Evolutionary conservation across 2,888 invertebrate species (phyloP), one percentile per base, ranked within the genome.

Genomic region (Cheilosia variabilis): DNA sequence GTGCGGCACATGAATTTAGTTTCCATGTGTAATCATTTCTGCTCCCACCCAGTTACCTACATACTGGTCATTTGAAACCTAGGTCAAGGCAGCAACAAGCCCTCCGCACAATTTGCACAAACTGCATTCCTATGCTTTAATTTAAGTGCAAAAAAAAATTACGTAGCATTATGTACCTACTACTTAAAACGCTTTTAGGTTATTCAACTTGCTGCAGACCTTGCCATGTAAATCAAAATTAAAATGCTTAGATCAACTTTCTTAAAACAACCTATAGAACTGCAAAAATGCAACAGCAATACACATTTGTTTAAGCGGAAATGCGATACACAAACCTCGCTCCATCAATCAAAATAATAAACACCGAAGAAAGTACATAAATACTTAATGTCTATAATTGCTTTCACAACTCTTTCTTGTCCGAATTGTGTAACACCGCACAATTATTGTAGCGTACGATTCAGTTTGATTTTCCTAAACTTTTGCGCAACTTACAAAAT

Each of bases 381-480:
- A 52, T 24, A 10, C 37, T 60, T 71, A 37, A 37, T 37, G 13
- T 13, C 10, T 13, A 58, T 57, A 50, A 71, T 60, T 37, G n/a
- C 47, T 71, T 71, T 52, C 60, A 50, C 58, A 71, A 71, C 52
- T 31, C 13, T 71, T 34, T 58, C 37, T 53, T 58, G 60, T 17
- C 31, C n/a, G 60, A 50, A 50, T 71, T 60, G 50, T 50, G 58
- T 71, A 71, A 71, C 34, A 2, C n/a, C 4, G 13, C 47, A 58
- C 47, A 50, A 27, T 34, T 3, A 7, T 27, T 45, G 50, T 50
- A 24, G 37, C 31, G 19, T 13, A 47, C n/a, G 58, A 37, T 60
- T 69, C 37, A 17, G 15, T 71, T 41, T 60, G 50, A 27, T 60
- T 50, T 73, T 62, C 19, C 31, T 24, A 19, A 22, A 24, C 45